Evolutionary conservation across 2,797 vertebrate species (phyloP), one percentile per base, ranked within the genome.

Genomic region (Cygnus olor): DNA sequence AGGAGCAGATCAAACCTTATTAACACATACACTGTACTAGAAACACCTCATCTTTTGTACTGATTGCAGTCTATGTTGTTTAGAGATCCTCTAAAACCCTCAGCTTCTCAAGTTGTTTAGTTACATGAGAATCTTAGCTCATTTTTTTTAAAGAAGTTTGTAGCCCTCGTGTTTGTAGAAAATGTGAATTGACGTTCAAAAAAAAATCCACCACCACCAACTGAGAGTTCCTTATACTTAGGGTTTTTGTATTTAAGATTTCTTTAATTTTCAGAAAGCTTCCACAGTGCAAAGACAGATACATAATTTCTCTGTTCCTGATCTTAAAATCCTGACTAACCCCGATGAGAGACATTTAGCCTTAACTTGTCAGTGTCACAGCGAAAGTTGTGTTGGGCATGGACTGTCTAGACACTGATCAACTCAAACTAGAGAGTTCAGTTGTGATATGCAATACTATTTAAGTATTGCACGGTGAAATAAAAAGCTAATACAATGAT

Each of bases 261-360:
- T 65, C 18, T 10, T 69, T 22, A 51, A 54, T 89, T 94, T 92
- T 82, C 45, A 28, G 49, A 77, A 90, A 78, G 24, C 15, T 89
- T 57, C 36, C 36, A 56, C 11, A 15, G 7, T 54, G 21, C 21
- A 63, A 20, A 22, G 42, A 80, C 32, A 8, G n/a, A 44, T 16
- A 65, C 2, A 11, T 20, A 20, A 17, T 85, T 77, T 40, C 30
- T 64, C 34, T 56, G 5, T 61, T 7, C 42, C 32, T 61, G 40
- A 56, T 21, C 28, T 57, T 19, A 8, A 28, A 77, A 18, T 57
- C 10, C 10, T 72, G 45, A 53, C 36, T 61, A 11, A 42, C 32
- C 34, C 49, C 1, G 0, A 64, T 25, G 22, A 64, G 9, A 81
- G 10, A 34, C 14, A 54, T 73, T 54, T 47, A 56, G 56, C 20